These are phyloP conservation scores for Cyclargus thomasi DNA, from an alignment of 1,140 invertebrate genomes.

Conservation along the genomic window DNA sequence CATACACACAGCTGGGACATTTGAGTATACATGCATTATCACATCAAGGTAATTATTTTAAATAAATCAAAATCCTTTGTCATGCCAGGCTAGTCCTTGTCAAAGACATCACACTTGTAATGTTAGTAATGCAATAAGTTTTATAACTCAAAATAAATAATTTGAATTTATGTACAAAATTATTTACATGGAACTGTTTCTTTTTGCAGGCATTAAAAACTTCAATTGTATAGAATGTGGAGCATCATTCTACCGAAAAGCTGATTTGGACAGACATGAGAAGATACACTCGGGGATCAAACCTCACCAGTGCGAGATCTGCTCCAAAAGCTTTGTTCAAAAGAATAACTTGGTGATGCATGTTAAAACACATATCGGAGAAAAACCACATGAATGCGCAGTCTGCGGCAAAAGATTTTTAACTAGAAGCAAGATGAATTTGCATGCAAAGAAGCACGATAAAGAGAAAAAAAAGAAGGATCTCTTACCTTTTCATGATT, in stretches of 20 bases:
- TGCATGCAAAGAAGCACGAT: slow-evolving; percentile 57
- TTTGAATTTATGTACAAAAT: too few species aligned
- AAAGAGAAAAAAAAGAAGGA: slow-evolving; percentile 47
- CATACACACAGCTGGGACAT: slow-evolving; percentile 76
- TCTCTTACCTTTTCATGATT: slow-evolving; percentile 16
- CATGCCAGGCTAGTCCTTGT: neutral
- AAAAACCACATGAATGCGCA: slow-evolving; percentile 43
- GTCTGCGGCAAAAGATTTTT: slow-evolving; percentile 55
- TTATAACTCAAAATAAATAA: too few species aligned
- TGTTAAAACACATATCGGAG: slow-evolving; percentile 55
- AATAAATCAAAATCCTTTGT: neutral
- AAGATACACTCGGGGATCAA: slow-evolving; percentile 55
- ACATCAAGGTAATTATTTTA: slow-evolving; percentile 33
- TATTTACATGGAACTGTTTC: neutral
- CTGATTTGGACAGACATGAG: slow-evolving; percentile 55
- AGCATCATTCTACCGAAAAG: slow-evolving; percentile 54
- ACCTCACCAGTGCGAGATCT: slow-evolving; percentile 53
- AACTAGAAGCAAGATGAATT: slow-evolving; percentile 49
- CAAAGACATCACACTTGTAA: neutral
- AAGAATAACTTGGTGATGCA: slow-evolving; percentile 65
- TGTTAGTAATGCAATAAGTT: too few species aligned
- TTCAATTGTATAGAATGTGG: slow-evolving; percentile 51
- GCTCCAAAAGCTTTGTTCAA: slow-evolving; percentile 57
- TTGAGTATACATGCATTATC: slow-evolving; percentile 49
- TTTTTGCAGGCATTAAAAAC: slow-evolving; percentile 45